These are phyloP conservation scores for Hypercompe scribonia DNA, from an alignment of 2,888 invertebrate genomes.

Conservation along the genomic window DNA sequence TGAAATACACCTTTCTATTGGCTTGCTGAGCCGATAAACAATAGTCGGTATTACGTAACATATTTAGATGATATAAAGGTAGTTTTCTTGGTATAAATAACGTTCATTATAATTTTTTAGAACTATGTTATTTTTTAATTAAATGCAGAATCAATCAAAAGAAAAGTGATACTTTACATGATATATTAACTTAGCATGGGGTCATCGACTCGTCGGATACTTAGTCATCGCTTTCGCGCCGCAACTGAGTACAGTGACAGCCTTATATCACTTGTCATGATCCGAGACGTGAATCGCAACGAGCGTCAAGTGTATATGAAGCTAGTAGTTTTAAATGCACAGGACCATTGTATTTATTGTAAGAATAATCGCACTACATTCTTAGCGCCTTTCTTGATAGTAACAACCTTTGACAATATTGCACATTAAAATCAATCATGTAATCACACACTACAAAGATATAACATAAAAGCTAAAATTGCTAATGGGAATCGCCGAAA, in stretches of 20 bases:
- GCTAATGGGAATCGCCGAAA: not conserved
- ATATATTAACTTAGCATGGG: constrained; percentile 51
- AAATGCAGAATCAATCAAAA: not conserved
- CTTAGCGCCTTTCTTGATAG: not conserved
- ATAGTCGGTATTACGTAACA: not conserved
- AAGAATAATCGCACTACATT: not conserved
- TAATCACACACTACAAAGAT: not conserved
- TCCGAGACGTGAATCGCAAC: constrained; percentile 54
- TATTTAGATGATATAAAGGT: not conserved
- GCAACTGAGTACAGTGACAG: constrained; percentile 41
- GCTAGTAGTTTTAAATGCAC: constrained; percentile 19
- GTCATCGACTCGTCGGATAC: constrained; percentile 60
- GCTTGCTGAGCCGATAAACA: not conserved
- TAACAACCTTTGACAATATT: not conserved
- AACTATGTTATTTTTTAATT: not conserved
- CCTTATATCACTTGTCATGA: constrained; percentile 46
- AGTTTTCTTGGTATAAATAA: too few species aligned
- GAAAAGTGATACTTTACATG: constrained; percentile 7
- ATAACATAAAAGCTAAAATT: not conserved
- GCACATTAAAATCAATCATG: not conserved
- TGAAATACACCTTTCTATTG: constrained; percentile 4
- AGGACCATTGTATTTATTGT: constrained; percentile 1
- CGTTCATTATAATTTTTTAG: not conserved
- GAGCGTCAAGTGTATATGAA: constrained; percentile 25
- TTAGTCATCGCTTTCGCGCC: constrained; percentile 63